A percentile compares a stretch with the other conserved stretches of the same genome.
phyloP scores from a whole-genome alignment of 2,113 vertebrate genomes.

The Atherinomorus stipes region DNA sequence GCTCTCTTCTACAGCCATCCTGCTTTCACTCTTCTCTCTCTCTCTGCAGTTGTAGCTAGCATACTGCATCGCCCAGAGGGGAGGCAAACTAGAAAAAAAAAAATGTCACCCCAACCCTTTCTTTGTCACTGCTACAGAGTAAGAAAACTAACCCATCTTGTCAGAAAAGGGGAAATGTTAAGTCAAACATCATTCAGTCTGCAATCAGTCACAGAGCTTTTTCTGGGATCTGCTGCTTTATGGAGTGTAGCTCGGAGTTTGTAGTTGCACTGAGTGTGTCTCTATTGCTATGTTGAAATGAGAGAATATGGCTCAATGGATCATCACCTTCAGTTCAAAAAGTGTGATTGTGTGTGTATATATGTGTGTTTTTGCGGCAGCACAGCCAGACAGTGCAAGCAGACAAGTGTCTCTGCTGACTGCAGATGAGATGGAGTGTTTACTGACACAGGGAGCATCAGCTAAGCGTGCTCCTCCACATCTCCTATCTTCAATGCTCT shows the following conservation, averaged over 20 bases:
- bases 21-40: slow-evolving; percentile 22
- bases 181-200: slow-evolving; percentile 47
- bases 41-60: slow-evolving; percentile 62
- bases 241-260: slow-evolving; percentile 33
- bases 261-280: slow-evolving; percentile 27
- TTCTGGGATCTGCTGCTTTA: slow-evolving; percentile 18
- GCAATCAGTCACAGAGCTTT: slow-evolving; percentile 30
- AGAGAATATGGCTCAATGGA: slow-evolving; percentile 50
- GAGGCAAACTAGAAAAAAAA: slow-evolving; percentile 43
- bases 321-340: slow-evolving; percentile 60
- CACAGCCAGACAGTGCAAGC: slow-evolving; percentile 82
- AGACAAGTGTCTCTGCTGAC: slow-evolving; percentile 84
- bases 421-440: slow-evolving; percentile 84
- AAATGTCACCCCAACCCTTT: slow-evolving; percentile 29
- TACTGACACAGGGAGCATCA: slow-evolving; percentile 80
- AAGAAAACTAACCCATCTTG: slow-evolving; percentile 24
- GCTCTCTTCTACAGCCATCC: slow-evolving; percentile 61
- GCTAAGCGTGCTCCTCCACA: slow-evolving; percentile 68
- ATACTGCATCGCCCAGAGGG: slow-evolving; percentile 63
- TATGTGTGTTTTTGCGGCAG: slow-evolving; percentile 54
- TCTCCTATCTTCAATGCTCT: slow-evolving; percentile 44
- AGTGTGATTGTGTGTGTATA: slow-evolving; percentile 7
- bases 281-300: slow-evolving; percentile 47
- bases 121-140: slow-evolving; percentile 19
- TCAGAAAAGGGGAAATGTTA: slow-evolving; percentile 34